Evolutionary conservation across 2,113 vertebrate species (phyloP).

Genomic region (Felis catus): DNA sequence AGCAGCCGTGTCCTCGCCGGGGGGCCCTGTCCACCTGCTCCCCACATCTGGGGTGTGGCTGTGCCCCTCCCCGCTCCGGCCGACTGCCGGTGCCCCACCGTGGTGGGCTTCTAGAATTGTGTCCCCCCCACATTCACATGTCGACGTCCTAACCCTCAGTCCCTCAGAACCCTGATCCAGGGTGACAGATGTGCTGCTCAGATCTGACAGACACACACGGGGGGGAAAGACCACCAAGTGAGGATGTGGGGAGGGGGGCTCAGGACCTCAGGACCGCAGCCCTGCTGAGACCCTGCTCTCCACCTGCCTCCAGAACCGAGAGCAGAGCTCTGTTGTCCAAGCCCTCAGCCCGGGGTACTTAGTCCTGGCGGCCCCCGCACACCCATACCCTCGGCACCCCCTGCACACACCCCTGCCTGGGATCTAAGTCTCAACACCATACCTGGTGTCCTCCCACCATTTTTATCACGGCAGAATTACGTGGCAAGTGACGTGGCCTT

Average conservation of each 20-base stretch:
- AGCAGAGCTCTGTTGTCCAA: rapidly evolving
- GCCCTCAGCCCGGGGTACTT: not conserved
- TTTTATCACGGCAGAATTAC: no score
- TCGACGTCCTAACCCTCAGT: not conserved
- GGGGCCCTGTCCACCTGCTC: not conserved
- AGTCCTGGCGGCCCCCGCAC: not conserved
- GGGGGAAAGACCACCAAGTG: no score
- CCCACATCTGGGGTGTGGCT: not conserved
- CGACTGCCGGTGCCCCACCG: no score
- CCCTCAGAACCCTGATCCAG: not conserved
- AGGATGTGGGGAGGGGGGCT: not conserved
- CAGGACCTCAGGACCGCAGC: not conserved
- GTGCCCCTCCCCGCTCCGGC: not conserved
- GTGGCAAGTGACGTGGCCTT: not conserved
- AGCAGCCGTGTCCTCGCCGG: not conserved
- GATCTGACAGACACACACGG: not conserved
- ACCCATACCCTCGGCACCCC: no score
- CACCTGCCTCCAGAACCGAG: rapidly evolving
- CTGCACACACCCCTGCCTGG: not conserved
- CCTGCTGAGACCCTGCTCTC: not conserved
- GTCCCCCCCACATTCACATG: not conserved
- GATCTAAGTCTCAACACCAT: rapidly evolving
- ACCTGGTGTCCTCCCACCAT: rapidly evolving
- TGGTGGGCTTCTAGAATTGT: rapidly evolving
- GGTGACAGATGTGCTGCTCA: not conserved